Percentiles rank a stretch among this genome's conserved stretches.
Evolutionary conservation across 2,113 vertebrate species (phyloP).

Genomic region (Mesoclemmys tuberculata): DNA sequence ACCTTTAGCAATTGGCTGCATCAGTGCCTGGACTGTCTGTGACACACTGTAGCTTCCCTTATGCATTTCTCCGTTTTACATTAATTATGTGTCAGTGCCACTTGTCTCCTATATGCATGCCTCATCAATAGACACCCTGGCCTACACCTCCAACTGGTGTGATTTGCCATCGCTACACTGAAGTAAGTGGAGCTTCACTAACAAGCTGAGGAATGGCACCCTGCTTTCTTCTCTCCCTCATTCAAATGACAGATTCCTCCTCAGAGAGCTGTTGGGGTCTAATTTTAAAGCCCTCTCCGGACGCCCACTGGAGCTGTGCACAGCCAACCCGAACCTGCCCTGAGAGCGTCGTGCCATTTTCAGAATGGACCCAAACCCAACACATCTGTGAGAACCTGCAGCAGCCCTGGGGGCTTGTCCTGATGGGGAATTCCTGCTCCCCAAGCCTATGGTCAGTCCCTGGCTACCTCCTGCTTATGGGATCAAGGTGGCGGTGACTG

Average conservation of each 20-base stretch:
- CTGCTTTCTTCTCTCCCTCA: background rate
- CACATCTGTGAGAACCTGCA: background rate
- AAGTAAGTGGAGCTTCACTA: background rate
- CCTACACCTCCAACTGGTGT: background rate
- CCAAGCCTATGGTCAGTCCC: background rate
- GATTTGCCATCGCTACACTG: background rate
- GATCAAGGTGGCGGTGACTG: background rate
- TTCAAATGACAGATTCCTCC: background rate
- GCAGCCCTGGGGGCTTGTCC: background rate
- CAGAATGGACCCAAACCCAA: background rate
- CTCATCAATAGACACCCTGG: background rate
- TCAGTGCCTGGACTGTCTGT: background rate
- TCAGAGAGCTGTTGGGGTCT: background rate
- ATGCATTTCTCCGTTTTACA: background rate
- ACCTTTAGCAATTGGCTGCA: background rate
- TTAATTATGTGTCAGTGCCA: background rate
- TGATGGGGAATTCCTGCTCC: background rate
- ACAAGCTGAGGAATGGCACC: background rate
- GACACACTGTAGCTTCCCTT: conserved; percentile 43
- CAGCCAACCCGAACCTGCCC: background rate
- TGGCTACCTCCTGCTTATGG: background rate
- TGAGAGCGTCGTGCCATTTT: background rate
- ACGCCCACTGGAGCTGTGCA: background rate
- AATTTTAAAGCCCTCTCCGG: background rate
- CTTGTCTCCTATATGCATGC: background rate